Evolutionary conservation across 1,140 invertebrate genomes (phyloP), one percentile per base, ranked within the genome.

Genomic region (Aphelenchoides avenae): DNA sequence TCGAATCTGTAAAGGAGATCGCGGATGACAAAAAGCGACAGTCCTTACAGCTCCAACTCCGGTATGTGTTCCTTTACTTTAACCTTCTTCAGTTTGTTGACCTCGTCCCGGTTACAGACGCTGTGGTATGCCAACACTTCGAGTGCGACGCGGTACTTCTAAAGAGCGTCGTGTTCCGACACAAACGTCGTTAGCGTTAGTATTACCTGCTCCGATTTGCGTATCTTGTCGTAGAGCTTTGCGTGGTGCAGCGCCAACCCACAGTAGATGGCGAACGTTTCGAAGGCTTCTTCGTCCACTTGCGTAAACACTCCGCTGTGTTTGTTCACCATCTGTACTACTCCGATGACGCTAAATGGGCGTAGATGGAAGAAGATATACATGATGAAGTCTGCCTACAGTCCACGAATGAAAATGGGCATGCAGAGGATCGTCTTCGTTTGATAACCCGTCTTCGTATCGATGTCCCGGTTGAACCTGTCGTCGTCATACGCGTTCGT

Each of bases 271-370:
- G 87, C 87, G 75, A 89, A 89, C 40, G 84, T 86, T 77, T 87
- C 85, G 79, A 90, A 90, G 1, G 86, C 84, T 65, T 86, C 85
- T 78, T 89, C 87, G 70, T 90, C 88, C 46, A 85, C 83, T 68
- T 83, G 84, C 11, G 82, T 86, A 71, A 89, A 89, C 22, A 76
- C 73, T 2, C 85, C 85, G 30, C 80, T 77, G 22, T 83, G 78
- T 77, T 89, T 89, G 73, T 89, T 89, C 0, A 89, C 86, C 87
- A 89, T 89, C 79, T 90, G 87, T 3, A 90, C 86, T 1, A 90
- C 87, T 6, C 87, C 87, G 46, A 88, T 87, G 7, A 88, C 83
- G 59, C 81, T 83, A 66, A 41, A 76, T 73, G 24, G 7, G 11
- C 18, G 18, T 7, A 48, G 26, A 22, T 27, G 41, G 15, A 52